Base-by-base conservation (phyloP, 2,113 vertebrate species). In the Chitala chitala region DNA sequence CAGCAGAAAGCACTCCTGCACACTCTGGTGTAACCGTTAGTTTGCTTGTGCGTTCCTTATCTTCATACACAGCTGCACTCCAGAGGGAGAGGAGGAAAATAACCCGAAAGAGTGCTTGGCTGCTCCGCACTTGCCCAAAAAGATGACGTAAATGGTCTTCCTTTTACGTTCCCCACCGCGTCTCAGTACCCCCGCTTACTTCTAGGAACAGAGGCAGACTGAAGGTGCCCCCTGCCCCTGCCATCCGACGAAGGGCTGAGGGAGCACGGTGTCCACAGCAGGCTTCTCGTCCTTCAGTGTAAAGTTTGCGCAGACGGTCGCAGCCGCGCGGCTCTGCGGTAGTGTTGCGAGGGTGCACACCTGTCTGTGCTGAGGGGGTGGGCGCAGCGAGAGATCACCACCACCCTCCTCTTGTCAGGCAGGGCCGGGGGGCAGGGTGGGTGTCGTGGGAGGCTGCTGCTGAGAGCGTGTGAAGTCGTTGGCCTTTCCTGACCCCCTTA, bases 271-370 rank as follows among this genome's bases (percentile, higher is more conserved):
- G 59, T 54, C 48, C 36, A 29, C 51, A 26, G 33, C 17, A 68
- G 64, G 64, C 59, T 70, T 56, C 36, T 58, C 51, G 68, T 75
- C 65, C 73, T 63, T 56, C 73, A 69, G 46, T 63, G 46, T 51
- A 48, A 71, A 69, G 54, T 59, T 50, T n/a, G 65, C 70, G 65
- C 69, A 76, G 61, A 75, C 75, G 50, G 89, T 84, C 80, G 89
- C 89, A 84, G 38, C 88, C 88, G 87, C 81, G 88, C 91, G 89
- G 92, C 87, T n/a, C n/a, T n/a, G n/a, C 91, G 89, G 90, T 79
- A 80, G 90, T 89, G 86, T 58, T 87, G 90, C 84, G 89, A 87
- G 91, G 92, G 93, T 93, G 93, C 87, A 66, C 92, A 92, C 94
- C 94, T 92, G 72, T 85, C 82, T 31, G 83, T 90, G 92, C 33